phyloP scores from a whole-genome alignment of 2,113 vertebrate species.

The Puntigrus tetrazona region DNA sequence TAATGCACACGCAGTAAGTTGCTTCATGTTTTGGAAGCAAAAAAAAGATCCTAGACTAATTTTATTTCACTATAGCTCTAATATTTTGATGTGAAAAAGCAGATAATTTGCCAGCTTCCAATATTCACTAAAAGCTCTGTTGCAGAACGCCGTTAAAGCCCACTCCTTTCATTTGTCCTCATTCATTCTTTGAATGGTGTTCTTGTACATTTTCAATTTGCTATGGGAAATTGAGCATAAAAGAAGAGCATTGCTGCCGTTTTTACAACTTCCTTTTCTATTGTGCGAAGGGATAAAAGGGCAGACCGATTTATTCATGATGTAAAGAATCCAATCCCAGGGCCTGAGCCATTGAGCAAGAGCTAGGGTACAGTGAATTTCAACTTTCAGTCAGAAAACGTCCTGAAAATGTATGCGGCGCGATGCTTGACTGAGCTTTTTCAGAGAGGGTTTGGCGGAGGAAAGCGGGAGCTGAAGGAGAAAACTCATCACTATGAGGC shows the following conservation, averaged over 20 bases:
- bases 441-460: constrained; percentile 1
- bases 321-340: constrained; percentile 61
- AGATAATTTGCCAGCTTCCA: neutral
- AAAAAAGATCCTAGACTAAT: constrained; percentile 12
- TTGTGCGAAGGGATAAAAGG: constrained; percentile 52
- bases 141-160: constrained; percentile 47
- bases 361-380: constrained; percentile 55
- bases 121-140: constrained; percentile 28
- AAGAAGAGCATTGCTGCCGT: constrained; percentile 57
- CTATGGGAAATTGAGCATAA: constrained; percentile 58
- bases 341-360: constrained; percentile 57
- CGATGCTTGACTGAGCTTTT: constrained; percentile 58
- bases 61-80: neutral
- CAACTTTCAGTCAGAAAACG: constrained; percentile 57
- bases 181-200: constrained; percentile 51
- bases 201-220: constrained; percentile 49
- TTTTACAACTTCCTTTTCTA: constrained; percentile 19
- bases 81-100: constrained; percentile 4
- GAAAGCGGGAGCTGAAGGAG: constrained; percentile 34
- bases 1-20: neutral
- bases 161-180: constrained; percentile 14
- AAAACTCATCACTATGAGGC: constrained; percentile 58
- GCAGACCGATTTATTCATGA: constrained; percentile 53
- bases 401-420: constrained; percentile 65
- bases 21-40: neutral